Evolutionary conservation across 1,140 invertebrate species (phyloP).

Genomic region (Pristionchus pacificus): DNA sequence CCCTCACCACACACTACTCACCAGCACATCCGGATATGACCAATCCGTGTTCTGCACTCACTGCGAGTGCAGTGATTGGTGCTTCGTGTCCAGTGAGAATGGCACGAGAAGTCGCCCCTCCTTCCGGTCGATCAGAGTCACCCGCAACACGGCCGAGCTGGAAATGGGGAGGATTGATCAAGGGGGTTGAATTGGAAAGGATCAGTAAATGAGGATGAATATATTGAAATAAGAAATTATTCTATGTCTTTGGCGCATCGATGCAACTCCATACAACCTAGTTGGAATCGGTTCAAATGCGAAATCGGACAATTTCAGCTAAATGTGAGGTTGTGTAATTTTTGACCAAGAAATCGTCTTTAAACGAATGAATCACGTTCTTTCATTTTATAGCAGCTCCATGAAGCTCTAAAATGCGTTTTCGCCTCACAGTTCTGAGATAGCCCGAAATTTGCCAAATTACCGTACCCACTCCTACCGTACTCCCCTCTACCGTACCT

Average conservation of each 20-base stretch:
- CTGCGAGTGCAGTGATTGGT: conserved; percentile 85
- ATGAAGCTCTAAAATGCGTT: too few species aligned
- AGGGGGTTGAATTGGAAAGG: background rate
- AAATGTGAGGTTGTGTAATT: too few species aligned
- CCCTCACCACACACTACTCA: conserved; percentile 29
- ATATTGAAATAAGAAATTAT: conserved; percentile 8
- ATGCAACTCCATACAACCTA: too few species aligned
- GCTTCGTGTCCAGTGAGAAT: conserved; percentile 94
- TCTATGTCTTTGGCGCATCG: too few species aligned
- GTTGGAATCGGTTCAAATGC: too few species aligned
- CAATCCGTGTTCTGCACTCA: conserved; percentile 93
- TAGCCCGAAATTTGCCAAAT: too few species aligned
- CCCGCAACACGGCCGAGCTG: conserved; percentile 90
- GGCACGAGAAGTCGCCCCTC: conserved; percentile 86
- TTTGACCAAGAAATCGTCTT: too few species aligned
- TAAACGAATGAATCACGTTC: too few species aligned
- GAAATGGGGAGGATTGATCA: conserved; percentile 60
- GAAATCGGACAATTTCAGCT: too few species aligned
- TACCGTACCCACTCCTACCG: too few species aligned
- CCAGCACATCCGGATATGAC: conserved; percentile 78
- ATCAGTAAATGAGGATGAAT: background rate
- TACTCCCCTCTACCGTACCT: conserved; percentile 9
- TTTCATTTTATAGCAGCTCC: too few species aligned
- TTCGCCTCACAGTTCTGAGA: too few species aligned
- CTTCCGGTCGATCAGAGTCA: conserved; percentile 66